Percentiles rank a stretch among this genome's conserved stretches.
Conservation (phyloP, 37 sponge, comb jelly and placozoan genomes). For the Axinella damicornis region DNA sequence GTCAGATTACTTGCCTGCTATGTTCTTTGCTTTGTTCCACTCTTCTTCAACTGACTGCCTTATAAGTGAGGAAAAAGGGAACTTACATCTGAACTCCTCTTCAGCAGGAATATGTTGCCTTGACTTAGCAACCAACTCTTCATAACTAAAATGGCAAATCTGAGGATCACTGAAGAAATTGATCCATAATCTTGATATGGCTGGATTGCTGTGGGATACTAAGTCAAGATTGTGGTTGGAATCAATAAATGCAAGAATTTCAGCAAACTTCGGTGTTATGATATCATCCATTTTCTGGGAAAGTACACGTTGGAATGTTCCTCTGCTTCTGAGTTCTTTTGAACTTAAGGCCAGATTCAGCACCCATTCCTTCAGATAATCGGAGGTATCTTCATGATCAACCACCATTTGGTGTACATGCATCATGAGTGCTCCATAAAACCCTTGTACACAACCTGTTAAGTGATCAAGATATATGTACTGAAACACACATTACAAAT, state of each 20-base stretch:
- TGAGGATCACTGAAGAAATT: background rate
- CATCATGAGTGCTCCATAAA: slow-evolving; percentile 23
- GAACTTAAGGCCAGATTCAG: slow-evolving; percentile 45
- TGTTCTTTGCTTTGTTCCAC: background rate
- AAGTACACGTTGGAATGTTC: slow-evolving; percentile 51
- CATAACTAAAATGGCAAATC: background rate
- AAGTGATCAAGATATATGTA: no score
- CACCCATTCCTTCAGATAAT: slow-evolving; percentile 39
- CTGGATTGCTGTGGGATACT: background rate
- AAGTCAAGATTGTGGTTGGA: slow-evolving; percentile 51
- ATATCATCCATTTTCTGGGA: slow-evolving; percentile 51
- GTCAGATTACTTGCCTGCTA: background rate
- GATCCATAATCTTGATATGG: slow-evolving; percentile 23
- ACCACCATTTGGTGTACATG: slow-evolving; percentile 19
- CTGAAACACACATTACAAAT: background rate
- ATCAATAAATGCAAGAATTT: slow-evolving; percentile 55
- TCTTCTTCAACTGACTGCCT: slow-evolving; percentile 46
- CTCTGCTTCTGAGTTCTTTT: slow-evolving; percentile 39
- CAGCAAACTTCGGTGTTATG: slow-evolving; percentile 48
- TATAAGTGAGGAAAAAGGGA: slow-evolving; percentile 81
- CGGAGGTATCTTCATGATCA: slow-evolving; percentile 9
- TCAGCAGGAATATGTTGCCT: background rate
- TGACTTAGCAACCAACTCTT: background rate
- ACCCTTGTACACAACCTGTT: slow-evolving; percentile 3
- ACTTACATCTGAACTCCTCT: slow-evolving; percentile 33